Percentiles rank a stretch among this genome's conserved stretches.
phyloP scores from a whole-genome alignment of 2,888 invertebrate genomes.

The Sepioteuthis lessoniana region DNA sequence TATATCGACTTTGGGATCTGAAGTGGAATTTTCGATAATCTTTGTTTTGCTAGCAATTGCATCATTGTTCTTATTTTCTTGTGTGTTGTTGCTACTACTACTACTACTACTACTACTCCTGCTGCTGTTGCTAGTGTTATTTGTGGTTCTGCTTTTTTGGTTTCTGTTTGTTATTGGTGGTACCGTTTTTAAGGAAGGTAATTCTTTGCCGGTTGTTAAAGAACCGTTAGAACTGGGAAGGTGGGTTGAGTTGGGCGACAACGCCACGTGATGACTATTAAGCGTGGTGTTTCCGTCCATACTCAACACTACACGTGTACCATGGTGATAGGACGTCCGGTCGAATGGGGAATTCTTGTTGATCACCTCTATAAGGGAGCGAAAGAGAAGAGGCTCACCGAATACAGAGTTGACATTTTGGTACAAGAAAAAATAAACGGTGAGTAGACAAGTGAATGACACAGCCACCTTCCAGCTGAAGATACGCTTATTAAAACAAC shows the following conservation, averaged over 20 bases:
- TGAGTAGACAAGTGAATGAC: slow-evolving; percentile 41
- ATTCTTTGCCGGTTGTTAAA: neutral
- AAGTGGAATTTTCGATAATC: neutral
- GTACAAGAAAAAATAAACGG: slow-evolving; percentile 45
- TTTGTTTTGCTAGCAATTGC: neutral
- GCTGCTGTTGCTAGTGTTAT: neutral
- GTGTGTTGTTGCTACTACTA: neutral
- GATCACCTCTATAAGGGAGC: neutral
- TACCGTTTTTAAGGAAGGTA: neutral
- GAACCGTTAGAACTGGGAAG: neutral
- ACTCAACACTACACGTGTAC: neutral
- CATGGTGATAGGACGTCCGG: neutral
- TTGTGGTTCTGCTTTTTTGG: neutral
- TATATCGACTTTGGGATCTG: neutral
- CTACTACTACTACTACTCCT: neutral
- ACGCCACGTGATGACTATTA: neutral
- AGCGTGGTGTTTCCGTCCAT: neutral
- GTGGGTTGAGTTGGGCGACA: neutral
- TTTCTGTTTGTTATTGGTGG: neutral
- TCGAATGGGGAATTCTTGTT: slow-evolving; percentile 2
- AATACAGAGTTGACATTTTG: slow-evolving; percentile 43
- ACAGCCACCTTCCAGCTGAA: slow-evolving; percentile 46
- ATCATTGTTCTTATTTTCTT: neutral
- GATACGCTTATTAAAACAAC: slow-evolving; percentile 41
- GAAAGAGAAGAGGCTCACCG: neutral